Percentiles rank a stretch among this genome's conserved stretches.
Evolutionary conservation across 2,888 invertebrate genomes (phyloP).

Genomic region (Latheticus oryzae): DNA sequence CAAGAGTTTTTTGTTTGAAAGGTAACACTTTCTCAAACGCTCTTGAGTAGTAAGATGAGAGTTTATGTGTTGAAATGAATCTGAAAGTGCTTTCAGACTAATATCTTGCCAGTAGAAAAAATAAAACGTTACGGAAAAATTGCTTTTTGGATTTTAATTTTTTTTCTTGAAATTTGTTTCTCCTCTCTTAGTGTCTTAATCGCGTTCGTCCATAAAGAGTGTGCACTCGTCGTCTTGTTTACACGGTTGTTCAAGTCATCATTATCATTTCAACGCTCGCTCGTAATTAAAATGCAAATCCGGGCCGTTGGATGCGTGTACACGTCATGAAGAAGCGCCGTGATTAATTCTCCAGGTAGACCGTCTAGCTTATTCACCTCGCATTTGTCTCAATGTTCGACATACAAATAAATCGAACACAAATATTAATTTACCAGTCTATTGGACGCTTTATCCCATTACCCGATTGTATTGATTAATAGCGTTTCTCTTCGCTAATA

Average conservation of each 20-base stretch:
- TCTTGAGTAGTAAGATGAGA: too few species aligned
- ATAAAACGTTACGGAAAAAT: too few species aligned
- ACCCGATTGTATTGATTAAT: constrained; percentile 49
- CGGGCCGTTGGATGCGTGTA: constrained; percentile 66
- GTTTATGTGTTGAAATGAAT: too few species aligned
- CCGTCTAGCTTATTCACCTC: constrained; percentile 56
- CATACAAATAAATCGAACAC: constrained; percentile 58
- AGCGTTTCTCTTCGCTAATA: constrained; percentile 31
- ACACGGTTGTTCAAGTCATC: constrained; percentile 67
- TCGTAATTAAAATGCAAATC: constrained; percentile 70
- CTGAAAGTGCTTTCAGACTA: too few species aligned
- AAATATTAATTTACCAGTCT: constrained; percentile 56
- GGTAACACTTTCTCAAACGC: too few species aligned
- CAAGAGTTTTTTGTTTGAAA: too few species aligned
- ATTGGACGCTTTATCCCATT: constrained; percentile 51
- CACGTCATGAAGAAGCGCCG: constrained; percentile 66
- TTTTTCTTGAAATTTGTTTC: too few species aligned
- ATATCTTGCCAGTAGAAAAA: too few species aligned
- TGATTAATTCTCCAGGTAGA: constrained; percentile 68
- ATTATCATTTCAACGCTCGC: constrained; percentile 74
- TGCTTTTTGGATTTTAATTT: too few species aligned
- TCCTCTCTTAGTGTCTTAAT: constrained; percentile 38
- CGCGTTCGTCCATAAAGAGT: constrained; percentile 29
- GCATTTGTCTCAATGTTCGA: constrained; percentile 59
- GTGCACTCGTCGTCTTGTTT: constrained; percentile 58